phyloP scores from a whole-genome alignment of 2,888 invertebrate species.

The Dusona sp. region DNA sequence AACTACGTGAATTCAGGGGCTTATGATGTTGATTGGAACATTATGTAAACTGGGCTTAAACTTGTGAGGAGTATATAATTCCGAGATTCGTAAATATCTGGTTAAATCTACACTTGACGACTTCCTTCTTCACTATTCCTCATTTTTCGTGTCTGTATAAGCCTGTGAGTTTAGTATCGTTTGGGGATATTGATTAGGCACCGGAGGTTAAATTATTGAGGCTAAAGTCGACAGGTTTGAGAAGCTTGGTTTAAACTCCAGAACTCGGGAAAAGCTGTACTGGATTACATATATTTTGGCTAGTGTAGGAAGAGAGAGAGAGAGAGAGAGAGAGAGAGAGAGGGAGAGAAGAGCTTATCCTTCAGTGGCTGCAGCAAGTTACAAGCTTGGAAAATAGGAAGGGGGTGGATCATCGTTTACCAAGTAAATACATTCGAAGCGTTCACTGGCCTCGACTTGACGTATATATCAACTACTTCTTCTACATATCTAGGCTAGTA shows the following conservation, averaged over 20 bases:
- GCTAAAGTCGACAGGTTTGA: slow-evolving; percentile 47
- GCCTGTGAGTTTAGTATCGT: background rate
- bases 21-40: background rate
- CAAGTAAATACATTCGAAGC: slow-evolving; percentile 62
- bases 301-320: background rate
- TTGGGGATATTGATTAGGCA: slow-evolving; percentile 43
- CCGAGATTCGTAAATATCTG: slow-evolving; percentile 27
- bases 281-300: background rate
- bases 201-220: slow-evolving; percentile 48
- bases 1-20: slow-evolving; percentile 16
- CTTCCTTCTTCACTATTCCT: background rate
- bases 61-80: background rate
- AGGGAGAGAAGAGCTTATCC: slow-evolving; percentile 10
- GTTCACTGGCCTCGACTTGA: slow-evolving; percentile 28
- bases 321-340: background rate
- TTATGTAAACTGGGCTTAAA: slow-evolving; percentile 35
- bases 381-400: slow-evolving; percentile 34
- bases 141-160: background rate
- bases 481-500: slow-evolving; percentile 13
- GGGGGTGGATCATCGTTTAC: slow-evolving; percentile 58
- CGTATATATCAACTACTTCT: background rate
- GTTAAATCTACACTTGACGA: slow-evolving; percentile 17
- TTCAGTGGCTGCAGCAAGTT: slow-evolving; percentile 23
- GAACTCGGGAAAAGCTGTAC: slow-evolving; percentile 14
- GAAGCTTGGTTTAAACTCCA: slow-evolving; percentile 6